A percentile compares a stretch with the other conserved stretches of the same genome.
These are phyloP conservation scores for Drosophila anomelani DNA, from an alignment of 2,888 invertebrate genomes.

Conservation along the genomic window DNA sequence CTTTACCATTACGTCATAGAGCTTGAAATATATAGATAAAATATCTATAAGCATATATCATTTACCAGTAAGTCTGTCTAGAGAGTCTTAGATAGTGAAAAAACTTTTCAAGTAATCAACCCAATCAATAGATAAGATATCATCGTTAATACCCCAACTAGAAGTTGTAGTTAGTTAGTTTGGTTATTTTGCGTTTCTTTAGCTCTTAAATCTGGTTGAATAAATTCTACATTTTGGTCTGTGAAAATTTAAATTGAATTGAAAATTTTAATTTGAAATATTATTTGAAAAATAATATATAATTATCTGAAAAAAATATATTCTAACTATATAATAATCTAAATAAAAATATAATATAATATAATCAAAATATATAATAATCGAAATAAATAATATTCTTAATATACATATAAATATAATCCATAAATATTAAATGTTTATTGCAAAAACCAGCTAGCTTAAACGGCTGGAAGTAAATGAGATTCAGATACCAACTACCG, in stretches of 20 bases:
- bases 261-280: too few species aligned
- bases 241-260: not conserved
- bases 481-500: too few species aligned
- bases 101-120: constrained; percentile 32
- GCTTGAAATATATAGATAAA: constrained; percentile 8
- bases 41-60: constrained; percentile 3
- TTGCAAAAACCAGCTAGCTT: not conserved
- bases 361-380: too few species aligned
- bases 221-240: not conserved
- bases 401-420: not conserved
- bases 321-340: too few species aligned
- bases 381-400: too few species aligned
- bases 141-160: not conserved
- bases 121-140: constrained; percentile 29
- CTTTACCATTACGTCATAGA: constrained; percentile 29
- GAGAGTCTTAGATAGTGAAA: constrained; percentile 32
- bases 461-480: too few species aligned
- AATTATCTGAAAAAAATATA: not conserved
- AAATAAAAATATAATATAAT: not conserved
- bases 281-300: not conserved
- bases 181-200: not conserved
- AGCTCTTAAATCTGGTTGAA: not conserved
- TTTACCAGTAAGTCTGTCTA: not conserved
- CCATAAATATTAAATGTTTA: not conserved
- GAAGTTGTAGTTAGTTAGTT: too few species aligned